Percentiles rank a stretch among this genome's conserved stretches.
phyloP scores from a whole-genome alignment of 2,888 invertebrate species.

The Drosophila paranaensis region DNA sequence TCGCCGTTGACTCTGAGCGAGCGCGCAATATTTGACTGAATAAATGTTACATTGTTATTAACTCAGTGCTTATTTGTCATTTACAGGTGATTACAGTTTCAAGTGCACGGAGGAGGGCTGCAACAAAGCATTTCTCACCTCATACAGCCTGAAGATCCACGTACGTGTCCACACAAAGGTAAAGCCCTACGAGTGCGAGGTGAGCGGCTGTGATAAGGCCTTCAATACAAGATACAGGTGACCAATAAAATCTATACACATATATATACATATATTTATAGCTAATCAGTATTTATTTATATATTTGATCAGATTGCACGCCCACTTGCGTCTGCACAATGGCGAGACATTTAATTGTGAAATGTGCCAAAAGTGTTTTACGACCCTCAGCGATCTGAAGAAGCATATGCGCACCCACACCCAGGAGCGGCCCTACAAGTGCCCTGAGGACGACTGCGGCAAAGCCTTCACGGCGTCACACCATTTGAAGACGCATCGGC shows the following conservation, averaged over 20 bases:
- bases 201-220: constrained; percentile 94
- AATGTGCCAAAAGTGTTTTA: constrained; percentile 95
- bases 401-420: constrained; percentile 97
- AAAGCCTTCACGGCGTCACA: constrained; percentile 97
- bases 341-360: constrained; percentile 97
- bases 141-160: constrained; percentile 97
- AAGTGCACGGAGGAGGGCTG: constrained; percentile 94
- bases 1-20: constrained; percentile 5
- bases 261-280: constrained; percentile 1
- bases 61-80: neutral
- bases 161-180: constrained; percentile 96
- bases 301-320: constrained; percentile 87
- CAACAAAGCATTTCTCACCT: constrained; percentile 96
- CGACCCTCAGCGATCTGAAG: constrained; percentile 96
- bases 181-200: constrained; percentile 95
- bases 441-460: constrained; percentile 92
- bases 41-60: neutral
- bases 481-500: constrained; percentile 95
- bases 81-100: constrained; percentile 95
- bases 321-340: constrained; percentile 96
- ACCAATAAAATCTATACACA: constrained; percentile 21
- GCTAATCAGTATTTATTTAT: constrained; percentile 34
- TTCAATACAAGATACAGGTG: constrained; percentile 97
- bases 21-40: neutral
- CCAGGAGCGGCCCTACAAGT: constrained; percentile 95